phyloP scores from a whole-genome alignment of 2,113 vertebrate genomes.

The Myrmecobius fasciatus region DNA sequence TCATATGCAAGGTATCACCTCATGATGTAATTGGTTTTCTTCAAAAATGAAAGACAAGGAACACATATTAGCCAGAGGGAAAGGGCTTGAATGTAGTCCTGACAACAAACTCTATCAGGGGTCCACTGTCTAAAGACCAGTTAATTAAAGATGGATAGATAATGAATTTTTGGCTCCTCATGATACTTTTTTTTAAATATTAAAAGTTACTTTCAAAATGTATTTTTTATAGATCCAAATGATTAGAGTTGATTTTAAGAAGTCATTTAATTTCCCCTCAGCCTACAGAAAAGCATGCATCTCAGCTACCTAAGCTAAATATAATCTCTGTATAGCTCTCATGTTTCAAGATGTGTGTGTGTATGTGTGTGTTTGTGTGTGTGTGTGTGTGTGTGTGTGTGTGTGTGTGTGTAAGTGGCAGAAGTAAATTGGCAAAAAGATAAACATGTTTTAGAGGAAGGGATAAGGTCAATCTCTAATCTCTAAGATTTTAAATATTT shows the following conservation, averaged over 20 bases:
- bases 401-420: not conserved
- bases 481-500: not conserved
- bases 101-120: not conserved
- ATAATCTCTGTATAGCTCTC: not conserved
- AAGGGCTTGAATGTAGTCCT: not conserved
- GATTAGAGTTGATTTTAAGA: not conserved
- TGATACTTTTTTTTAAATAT: not conserved
- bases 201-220: not conserved
- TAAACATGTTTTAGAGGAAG: not conserved
- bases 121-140: not conserved
- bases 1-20: too few relatives aligned
- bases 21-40: not conserved
- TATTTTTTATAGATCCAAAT: conserved; percentile 4
- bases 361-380: not conserved
- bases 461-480: not conserved
- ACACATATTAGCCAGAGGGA: not conserved
- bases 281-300: not conserved
- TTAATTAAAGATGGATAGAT: too few relatives aligned
- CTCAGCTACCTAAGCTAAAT: not conserved
- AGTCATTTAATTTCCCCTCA: not conserved
- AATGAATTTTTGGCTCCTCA: too few relatives aligned
- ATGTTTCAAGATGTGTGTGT: not conserved
- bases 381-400: too few relatives aligned
- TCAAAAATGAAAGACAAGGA: not conserved
- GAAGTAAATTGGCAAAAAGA: not conserved